A percentile compares a stretch with the other conserved stretches of the same genome.
Evolutionary conservation across 2,888 invertebrate species (phyloP).

Genomic region (Folsomia candida): DNA sequence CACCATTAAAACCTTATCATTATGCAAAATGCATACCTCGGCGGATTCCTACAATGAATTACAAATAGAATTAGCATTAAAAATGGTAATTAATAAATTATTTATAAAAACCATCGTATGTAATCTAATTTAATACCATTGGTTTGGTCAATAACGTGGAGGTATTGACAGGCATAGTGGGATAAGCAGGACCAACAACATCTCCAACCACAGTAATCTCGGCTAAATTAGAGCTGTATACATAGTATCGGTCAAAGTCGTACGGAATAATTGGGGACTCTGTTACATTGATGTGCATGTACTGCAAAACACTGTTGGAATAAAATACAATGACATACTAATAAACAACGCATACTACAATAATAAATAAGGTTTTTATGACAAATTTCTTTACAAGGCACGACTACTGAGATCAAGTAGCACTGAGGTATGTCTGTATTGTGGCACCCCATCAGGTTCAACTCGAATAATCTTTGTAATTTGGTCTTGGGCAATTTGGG

Average conservation of each 20-base stretch:
- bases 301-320: conserved; percentile 87
- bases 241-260: conserved; percentile 84
- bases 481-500: conserved; percentile 70
- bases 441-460: conserved; percentile 86
- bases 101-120: not conserved
- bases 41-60: conserved; percentile 8
- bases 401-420: conserved; percentile 87
- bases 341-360: no score
- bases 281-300: conserved; percentile 92
- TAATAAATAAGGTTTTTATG: no score
- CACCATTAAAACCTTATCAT: not conserved
- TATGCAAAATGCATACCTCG: not conserved
- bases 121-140: conserved; percentile 66
- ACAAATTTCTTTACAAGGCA: no score
- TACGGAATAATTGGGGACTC: conserved; percentile 91
- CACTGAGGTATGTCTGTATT: conserved; percentile 87
- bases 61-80: conserved; percentile 14
- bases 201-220: conserved; percentile 81
- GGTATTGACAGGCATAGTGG: conserved; percentile 87
- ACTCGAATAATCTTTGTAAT: conserved; percentile 67
- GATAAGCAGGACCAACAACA: conserved; percentile 88
- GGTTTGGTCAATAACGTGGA: conserved; percentile 75
- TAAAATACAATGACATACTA: no score
- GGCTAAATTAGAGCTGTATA: conserved; percentile 87
- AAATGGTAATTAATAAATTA: conserved; percentile 5